These are phyloP conservation scores for Lepidurus packardi DNA, from an alignment of 1,140 invertebrate species.

Conservation along the genomic window DNA sequence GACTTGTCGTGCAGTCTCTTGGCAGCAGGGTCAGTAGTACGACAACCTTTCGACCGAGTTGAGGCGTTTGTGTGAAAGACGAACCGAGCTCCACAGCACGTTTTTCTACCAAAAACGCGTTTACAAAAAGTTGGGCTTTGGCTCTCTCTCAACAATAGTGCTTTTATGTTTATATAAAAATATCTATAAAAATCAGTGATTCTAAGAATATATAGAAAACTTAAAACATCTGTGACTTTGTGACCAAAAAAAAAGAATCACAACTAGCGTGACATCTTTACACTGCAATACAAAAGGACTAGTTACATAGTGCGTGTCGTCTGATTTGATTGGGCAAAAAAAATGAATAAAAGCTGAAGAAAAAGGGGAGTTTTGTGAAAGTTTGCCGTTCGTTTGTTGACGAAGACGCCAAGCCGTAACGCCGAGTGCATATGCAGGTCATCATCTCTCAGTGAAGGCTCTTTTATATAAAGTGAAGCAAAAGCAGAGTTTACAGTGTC, in stretches of 20 bases:
- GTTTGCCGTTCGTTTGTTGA: not conserved
- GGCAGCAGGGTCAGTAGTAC: constrained; percentile 7
- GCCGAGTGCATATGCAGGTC: constrained; percentile 12
- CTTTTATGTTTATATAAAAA: too few relatives aligned
- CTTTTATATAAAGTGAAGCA: too few relatives aligned
- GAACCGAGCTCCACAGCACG: not conserved
- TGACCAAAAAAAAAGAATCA: too few relatives aligned
- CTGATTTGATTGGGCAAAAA: not conserved
- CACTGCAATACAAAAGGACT: not conserved
- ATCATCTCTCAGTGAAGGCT: not conserved
- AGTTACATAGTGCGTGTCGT: not conserved
- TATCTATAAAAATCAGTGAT: too few relatives aligned
- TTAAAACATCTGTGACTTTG: too few relatives aligned
- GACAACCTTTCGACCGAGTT: constrained; percentile 14
- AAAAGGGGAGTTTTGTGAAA: constrained; percentile 16
- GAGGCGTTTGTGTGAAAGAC: constrained; percentile 9
- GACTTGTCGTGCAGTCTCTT: constrained; percentile 21
- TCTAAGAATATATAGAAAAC: too few relatives aligned
- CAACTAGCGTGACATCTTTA: too few relatives aligned
- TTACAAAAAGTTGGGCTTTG: too few relatives aligned
- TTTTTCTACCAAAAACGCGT: too few relatives aligned
- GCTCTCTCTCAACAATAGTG: too few relatives aligned
- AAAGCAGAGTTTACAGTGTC: too few relatives aligned
- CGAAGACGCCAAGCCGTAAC: not conserved
- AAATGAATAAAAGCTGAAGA: not conserved